Percentiles rank a stretch among this genome's conserved stretches.
Evolutionary conservation across 2,113 vertebrate species (phyloP).

Genomic region (Cryptomyrus ogoouensis): DNA sequence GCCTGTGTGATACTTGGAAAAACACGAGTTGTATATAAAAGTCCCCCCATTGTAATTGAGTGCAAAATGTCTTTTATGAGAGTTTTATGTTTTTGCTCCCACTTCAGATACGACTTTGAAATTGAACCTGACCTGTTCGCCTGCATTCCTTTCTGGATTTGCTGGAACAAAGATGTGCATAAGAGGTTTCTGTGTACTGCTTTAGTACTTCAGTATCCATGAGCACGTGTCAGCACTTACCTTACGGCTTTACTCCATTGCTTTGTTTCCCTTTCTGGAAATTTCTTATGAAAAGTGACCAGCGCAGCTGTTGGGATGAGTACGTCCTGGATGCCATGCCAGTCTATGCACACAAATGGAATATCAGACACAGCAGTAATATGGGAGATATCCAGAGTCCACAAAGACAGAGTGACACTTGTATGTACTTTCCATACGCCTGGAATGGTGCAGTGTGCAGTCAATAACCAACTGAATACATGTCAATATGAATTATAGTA

Average conservation of each 20-base stretch:
- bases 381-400: neutral
- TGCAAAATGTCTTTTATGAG: neutral
- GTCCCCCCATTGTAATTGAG: neutral
- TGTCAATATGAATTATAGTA: neutral
- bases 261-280: neutral
- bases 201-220: neutral
- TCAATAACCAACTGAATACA: neutral
- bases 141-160: neutral
- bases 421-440: neutral
- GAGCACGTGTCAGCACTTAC: neutral
- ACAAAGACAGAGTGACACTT: neutral
- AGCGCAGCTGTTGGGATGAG: neutral
- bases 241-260: neutral
- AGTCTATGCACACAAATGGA: neutral
- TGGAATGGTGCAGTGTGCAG: neutral
- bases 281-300: neutral
- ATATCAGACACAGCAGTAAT: neutral
- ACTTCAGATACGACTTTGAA: neutral
- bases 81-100: slow-evolving; percentile 26
- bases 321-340: neutral
- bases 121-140: neutral
- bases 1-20: neutral
- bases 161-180: neutral
- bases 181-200: neutral
- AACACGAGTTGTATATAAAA: neutral